A percentile compares a stretch with the other conserved stretches of the same genome.
These are phyloP conservation scores for Apamea sordens DNA, from an alignment of 2,888 invertebrate genomes.

Conservation along the genomic window DNA sequence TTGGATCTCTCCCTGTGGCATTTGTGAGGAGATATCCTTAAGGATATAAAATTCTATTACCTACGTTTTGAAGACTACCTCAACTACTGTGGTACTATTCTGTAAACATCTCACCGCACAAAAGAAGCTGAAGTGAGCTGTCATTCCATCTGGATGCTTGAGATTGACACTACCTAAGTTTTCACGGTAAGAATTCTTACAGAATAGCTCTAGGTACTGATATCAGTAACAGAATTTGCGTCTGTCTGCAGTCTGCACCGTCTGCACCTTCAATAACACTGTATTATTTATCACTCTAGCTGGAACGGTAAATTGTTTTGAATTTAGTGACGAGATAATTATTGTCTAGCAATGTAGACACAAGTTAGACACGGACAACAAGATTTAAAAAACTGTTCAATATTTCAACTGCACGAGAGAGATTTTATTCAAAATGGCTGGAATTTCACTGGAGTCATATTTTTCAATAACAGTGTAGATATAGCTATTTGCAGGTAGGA, in stretches of 20 bases:
- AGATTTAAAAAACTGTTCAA: not conserved
- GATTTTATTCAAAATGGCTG: slow-evolving; percentile 40
- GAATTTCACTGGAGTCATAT: slow-evolving; percentile 58
- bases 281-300: not conserved
- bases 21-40: slow-evolving; percentile 6
- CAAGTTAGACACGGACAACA: not conserved
- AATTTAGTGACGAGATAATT: slow-evolving; percentile 4
- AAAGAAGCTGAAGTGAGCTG: no score
- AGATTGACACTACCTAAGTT: no score
- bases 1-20: not conserved
- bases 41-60: not conserved
- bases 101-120: no score
- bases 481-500: slow-evolving; percentile 53
- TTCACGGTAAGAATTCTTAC: no score
- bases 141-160: no score
- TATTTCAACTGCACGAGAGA: slow-evolving; percentile 22
- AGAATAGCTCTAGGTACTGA: not conserved
- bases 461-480: slow-evolving; percentile 63
- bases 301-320: slow-evolving; percentile 2
- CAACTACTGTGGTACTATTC: not conserved
- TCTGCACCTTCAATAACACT: not conserved
- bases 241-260: not conserved
- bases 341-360: slow-evolving; percentile 7
- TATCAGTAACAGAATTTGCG: slow-evolving; percentile 1
- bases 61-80: slow-evolving; percentile 4